Conservation (phyloP, 2,113 vertebrate genomes). For the Neolamprologus fasciatus region DNA sequence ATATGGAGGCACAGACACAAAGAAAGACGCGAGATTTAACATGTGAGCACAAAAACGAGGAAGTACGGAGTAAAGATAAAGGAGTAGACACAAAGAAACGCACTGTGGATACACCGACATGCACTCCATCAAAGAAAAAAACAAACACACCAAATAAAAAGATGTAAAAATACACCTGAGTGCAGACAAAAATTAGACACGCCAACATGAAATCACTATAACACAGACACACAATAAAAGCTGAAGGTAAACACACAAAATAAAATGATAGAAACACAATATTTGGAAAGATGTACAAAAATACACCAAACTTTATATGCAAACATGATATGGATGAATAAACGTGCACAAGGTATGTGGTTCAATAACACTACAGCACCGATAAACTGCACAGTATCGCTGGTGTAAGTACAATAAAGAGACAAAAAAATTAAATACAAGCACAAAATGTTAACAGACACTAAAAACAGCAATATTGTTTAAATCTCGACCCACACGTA, state of each 20-base stretch:
- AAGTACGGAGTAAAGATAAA: not conserved
- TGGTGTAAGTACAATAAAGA: not conserved
- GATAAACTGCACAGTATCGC: not conserved
- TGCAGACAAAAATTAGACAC: not conserved
- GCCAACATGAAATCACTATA: not conserved
- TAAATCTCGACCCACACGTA: not conserved
- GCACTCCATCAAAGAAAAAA: not conserved
- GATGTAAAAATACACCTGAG: not conserved
- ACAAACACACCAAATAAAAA: not conserved
- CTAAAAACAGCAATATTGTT: not conserved
- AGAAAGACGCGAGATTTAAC: not conserved
- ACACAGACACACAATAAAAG: not conserved
- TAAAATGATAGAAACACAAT: not conserved
- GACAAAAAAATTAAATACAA: not conserved
- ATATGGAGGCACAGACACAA: not conserved
- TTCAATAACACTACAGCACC: not conserved
- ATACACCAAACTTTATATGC: not conserved
- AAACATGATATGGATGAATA: not conserved
- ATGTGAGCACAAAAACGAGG: not conserved
- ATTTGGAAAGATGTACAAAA: not conserved
- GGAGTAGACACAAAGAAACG: not conserved
- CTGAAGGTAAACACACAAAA: not conserved
- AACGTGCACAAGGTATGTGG: not conserved
- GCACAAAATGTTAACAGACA: not conserved
- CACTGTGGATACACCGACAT: rapidly evolving